Evolutionary conservation across 2,888 invertebrate species (phyloP).

Genomic region (Tinea pellionella): DNA sequence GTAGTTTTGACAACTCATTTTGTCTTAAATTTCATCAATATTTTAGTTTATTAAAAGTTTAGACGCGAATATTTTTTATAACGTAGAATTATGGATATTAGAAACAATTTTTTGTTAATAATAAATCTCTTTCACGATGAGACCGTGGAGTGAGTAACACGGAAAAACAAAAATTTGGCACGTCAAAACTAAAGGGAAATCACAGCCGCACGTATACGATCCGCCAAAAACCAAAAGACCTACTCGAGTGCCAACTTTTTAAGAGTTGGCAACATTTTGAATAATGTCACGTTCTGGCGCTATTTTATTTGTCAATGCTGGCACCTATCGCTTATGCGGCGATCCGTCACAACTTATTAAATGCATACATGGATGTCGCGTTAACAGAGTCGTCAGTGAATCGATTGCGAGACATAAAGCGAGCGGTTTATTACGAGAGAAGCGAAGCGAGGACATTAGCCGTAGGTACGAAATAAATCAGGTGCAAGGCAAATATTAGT

Average conservation of each 20-base stretch:
- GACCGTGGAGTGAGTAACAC: background rate
- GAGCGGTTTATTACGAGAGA: slow-evolving; percentile 38
- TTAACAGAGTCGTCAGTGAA: background rate
- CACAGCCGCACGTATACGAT: slow-evolving; percentile 17
- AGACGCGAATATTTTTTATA: too few species aligned
- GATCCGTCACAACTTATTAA: slow-evolving; percentile 18
- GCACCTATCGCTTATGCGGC: slow-evolving; percentile 16
- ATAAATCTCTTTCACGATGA: background rate
- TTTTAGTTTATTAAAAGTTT: background rate
- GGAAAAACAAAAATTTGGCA: slow-evolving; percentile 26
- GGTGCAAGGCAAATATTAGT: slow-evolving; percentile 49
- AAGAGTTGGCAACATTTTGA: slow-evolving; percentile 25
- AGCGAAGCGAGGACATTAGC: slow-evolving; percentile 23
- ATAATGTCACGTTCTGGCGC: slow-evolving; percentile 24
- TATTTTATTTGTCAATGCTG: slow-evolving; percentile 21
- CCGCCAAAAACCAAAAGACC: slow-evolving; percentile 21
- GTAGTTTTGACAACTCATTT: background rate
- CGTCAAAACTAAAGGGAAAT: slow-evolving; percentile 22
- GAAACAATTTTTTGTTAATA: background rate
- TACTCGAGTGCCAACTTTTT: slow-evolving; percentile 26
- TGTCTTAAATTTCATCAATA: background rate
- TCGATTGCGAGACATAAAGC: slow-evolving; percentile 30
- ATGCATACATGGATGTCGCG: slow-evolving; percentile 6
- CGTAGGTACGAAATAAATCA: slow-evolving; percentile 47
- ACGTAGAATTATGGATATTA: background rate